Conservation (phyloP, 2,113 vertebrate species). For the Chlorodrepanis virens region DNA sequence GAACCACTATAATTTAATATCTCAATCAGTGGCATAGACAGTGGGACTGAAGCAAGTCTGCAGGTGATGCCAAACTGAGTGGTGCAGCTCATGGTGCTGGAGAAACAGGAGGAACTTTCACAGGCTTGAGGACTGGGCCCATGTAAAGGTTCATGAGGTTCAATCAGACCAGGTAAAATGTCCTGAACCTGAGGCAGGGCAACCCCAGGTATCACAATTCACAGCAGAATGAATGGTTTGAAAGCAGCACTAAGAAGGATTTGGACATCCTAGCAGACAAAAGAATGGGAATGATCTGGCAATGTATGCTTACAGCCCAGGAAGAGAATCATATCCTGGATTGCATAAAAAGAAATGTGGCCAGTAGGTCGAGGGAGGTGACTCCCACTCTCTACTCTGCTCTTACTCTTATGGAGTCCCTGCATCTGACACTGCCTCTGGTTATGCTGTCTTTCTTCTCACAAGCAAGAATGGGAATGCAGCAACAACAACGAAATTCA, state of each 20-base stretch:
- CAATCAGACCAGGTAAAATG: background rate
- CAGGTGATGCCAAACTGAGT: background rate
- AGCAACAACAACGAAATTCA: background rate
- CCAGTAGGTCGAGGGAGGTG: rapidly evolving
- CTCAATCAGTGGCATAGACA: background rate
- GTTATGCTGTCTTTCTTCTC: background rate
- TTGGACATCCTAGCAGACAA: background rate
- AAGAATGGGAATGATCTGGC: background rate
- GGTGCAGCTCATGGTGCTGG: background rate
- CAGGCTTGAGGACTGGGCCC: background rate
- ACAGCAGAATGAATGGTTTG: rapidly evolving
- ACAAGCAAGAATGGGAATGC: background rate
- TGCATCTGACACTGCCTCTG: background rate
- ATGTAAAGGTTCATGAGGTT: background rate
- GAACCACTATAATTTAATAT: background rate
- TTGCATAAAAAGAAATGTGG: rapidly evolving
- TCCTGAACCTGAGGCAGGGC: background rate
- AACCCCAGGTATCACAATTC: rapidly evolving
- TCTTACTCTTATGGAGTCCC: background rate
- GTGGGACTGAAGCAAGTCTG: background rate
- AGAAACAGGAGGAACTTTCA: background rate
- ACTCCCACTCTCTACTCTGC: background rate
- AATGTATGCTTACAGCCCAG: background rate
- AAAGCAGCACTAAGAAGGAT: background rate
- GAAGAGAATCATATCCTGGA: background rate